Evolutionary conservation across 2,888 invertebrate species (phyloP), one percentile per base, ranked within the genome.

Genomic region (Cinara cedri): DNA sequence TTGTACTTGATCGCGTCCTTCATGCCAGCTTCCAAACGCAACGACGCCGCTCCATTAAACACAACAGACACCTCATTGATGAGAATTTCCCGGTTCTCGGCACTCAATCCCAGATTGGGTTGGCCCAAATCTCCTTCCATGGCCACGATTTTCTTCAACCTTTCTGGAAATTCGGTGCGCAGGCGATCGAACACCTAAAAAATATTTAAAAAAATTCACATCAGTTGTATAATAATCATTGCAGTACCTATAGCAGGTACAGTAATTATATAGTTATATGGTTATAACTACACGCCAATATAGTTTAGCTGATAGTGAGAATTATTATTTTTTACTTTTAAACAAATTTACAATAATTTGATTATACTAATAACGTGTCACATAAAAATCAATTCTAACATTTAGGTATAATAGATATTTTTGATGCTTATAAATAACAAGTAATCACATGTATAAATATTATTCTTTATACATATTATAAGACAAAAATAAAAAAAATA

Each of bases 31-130:
- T 97, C 97, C 83, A 98, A 89, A 83, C 91, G 91, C 42, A 98
- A 89, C 2, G 94, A 96, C 16, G 98, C 98, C 0, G 97, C 98
- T 85, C 93, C 92, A 85, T 98, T 97, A 85, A 95, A 96, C 0
- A 97, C 91, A 62, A 98, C 89, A 26, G 92, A 89, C 6, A 94
- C 92, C 84, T 93, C 90, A 13, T 91, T 88, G 72, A 88, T 86
- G 42, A 96, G 86, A 76, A 88, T 85, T 72, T 89, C 86, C 49
- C 91, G 87, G 71, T 89, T 88, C 0, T 89, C 87, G 1, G 87
- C 86, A 49, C 87, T 89, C 13, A 95, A 86, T 2, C 93, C 94
- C n/a, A 92, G 86, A 82, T 89, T 86, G 70, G 90, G 88, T 80
- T 87, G 87, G 75, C 90, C 88, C 26, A 95, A 89, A 85, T 95